Evolutionary conservation across 2,113 vertebrate genomes (phyloP).

Genomic region (Nothobranchius kuhntae): DNA sequence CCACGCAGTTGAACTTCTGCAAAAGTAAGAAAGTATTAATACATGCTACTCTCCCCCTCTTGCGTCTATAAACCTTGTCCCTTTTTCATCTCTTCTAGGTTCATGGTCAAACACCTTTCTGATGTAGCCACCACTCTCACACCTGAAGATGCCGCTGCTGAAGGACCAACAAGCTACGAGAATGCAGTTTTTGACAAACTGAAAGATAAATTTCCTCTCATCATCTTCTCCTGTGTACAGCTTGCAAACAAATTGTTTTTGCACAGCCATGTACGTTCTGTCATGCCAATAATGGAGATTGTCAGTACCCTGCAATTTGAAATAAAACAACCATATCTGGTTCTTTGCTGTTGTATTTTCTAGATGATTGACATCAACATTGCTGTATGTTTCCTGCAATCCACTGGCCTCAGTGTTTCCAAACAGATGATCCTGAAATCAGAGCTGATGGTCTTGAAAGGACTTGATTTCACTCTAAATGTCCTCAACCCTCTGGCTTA

Average conservation of each 20-base stretch:
- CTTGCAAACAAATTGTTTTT: slow-evolving; percentile 91
- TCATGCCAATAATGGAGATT: neutral
- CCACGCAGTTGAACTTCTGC: slow-evolving; percentile 76
- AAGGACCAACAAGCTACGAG: slow-evolving; percentile 50
- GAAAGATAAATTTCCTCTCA: slow-evolving; percentile 77
- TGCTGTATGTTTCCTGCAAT: slow-evolving; percentile 83
- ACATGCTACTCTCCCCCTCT: neutral
- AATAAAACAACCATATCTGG: neutral
- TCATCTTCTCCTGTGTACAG: slow-evolving; percentile 88
- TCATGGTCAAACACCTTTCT: slow-evolving; percentile 84
- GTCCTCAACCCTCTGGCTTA: slow-evolving; percentile 85
- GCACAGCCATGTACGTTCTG: slow-evolving; percentile 80
- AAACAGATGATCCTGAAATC: slow-evolving; percentile 85
- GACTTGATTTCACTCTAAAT: slow-evolving; percentile 86
- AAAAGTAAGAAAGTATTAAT: slow-evolving; percentile 59
- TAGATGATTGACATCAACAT: slow-evolving; percentile 83
- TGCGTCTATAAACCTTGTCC: neutral
- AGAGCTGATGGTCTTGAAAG: slow-evolving; percentile 87
- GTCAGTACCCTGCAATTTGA: neutral
- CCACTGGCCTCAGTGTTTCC: slow-evolving; percentile 78
- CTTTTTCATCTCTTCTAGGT: slow-evolving; percentile 74
- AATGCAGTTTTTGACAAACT: slow-evolving; percentile 75
- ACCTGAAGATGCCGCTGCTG: neutral
- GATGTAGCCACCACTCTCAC: slow-evolving; percentile 59
- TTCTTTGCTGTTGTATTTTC: neutral